Percentiles rank a stretch among this genome's conserved stretches.
Conservation (phyloP, 1,140 invertebrate species). For the Aporrectodea caliginosa region DNA sequence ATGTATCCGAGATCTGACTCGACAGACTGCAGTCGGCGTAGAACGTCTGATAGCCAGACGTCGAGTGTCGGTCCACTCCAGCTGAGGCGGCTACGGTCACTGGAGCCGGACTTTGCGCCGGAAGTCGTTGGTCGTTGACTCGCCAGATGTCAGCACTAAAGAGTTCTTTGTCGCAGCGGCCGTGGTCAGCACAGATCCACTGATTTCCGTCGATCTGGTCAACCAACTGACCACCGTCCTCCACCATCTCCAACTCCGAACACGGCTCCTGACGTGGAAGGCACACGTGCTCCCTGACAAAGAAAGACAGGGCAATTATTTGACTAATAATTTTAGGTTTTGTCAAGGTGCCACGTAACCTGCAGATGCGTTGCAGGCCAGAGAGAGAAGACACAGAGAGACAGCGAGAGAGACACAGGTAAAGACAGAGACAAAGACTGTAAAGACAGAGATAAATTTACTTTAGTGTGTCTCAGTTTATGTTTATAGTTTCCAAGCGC, state of each 20-base stretch:
- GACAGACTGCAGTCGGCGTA: not conserved
- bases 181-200: not conserved
- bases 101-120: not conserved
- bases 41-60: not conserved
- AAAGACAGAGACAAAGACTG: no score
- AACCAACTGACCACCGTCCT: not conserved
- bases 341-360: no score
- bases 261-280: not conserved
- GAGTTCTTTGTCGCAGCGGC: not conserved
- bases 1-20: not conserved
- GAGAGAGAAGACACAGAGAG: no score
- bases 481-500: no score
- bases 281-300: not conserved
- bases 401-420: no score
- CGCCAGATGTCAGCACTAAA: not conserved
- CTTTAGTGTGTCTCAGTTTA: no score
- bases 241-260: not conserved
- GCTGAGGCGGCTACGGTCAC: not conserved
- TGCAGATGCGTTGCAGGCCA: no score
- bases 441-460: no score
- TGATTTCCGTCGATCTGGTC: not conserved
- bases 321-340: no score
- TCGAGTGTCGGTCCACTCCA: not conserved
- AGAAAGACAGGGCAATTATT: no score
- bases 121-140: not conserved